These are phyloP conservation scores for Hirtodrosophila histrioides DNA, from an alignment of 2,888 invertebrate species.

Conservation along the genomic window DNA sequence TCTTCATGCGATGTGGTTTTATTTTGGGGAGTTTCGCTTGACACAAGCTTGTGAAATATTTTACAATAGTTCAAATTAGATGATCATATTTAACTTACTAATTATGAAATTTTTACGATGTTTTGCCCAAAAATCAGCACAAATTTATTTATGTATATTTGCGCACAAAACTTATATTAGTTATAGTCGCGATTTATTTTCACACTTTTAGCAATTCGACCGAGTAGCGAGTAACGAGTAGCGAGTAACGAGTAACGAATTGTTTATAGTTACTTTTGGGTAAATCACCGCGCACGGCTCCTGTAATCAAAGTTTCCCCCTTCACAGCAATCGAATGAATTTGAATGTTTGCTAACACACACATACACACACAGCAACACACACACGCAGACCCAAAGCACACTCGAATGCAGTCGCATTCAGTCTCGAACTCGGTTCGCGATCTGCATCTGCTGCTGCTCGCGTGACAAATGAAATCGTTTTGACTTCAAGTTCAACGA, in stretches of 20 bases:
- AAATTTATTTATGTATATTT: constrained; percentile 14
- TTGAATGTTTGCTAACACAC: not conserved
- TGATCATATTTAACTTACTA: constrained; percentile 58
- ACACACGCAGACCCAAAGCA: constrained; percentile 1
- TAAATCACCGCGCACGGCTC: not conserved
- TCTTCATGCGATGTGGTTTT: constrained; percentile 18
- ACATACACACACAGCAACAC: not conserved
- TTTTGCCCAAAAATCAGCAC: constrained; percentile 38
- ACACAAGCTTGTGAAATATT: constrained; percentile 62
- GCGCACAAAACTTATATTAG: too few species aligned
- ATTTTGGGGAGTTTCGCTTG: constrained; percentile 38
- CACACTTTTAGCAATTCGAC: constrained; percentile 9
- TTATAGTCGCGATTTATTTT: constrained; percentile 2
- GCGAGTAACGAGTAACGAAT: not conserved
- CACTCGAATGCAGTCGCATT: constrained; percentile 2
- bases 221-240: not conserved
- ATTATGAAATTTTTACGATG: constrained; percentile 56
- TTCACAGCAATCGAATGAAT: constrained; percentile 3
- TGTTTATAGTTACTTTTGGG: too few species aligned
- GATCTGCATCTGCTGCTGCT: constrained; percentile 58
- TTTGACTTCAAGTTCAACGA: constrained; percentile 79
- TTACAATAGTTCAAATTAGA: constrained; percentile 47
- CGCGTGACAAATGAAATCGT: constrained; percentile 78
- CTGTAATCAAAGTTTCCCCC: not conserved
- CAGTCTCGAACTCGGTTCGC: constrained; percentile 10